Conservation (phyloP, 2,797 vertebrate genomes). For the Pogoniulus pusillus region DNA sequence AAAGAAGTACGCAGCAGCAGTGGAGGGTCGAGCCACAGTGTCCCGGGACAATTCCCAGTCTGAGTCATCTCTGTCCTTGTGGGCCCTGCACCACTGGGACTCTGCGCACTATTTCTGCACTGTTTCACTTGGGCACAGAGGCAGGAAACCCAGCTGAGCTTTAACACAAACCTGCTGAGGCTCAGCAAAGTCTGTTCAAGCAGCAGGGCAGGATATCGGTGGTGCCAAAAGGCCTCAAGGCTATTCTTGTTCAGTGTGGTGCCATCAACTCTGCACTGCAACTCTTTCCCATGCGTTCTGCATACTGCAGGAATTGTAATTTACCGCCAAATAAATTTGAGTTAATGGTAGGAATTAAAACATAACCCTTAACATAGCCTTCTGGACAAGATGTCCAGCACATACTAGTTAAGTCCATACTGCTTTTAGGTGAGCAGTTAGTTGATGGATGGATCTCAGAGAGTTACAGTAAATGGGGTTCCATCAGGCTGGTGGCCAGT, state of each 20-base stretch:
- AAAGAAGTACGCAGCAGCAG: no score
- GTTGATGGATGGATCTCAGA: not conserved
- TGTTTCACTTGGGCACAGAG: not conserved
- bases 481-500: not conserved
- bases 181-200: not conserved
- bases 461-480: not conserved
- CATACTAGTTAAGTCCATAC: not conserved
- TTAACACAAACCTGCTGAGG: not conserved
- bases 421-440: fast-evolving
- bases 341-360: no score
- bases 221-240: not conserved
- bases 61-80: not conserved
- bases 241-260: not conserved
- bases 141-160: not conserved
- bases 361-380: not conserved
- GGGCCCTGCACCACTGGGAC: not conserved
- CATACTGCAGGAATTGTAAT: no score
- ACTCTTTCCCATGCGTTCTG: no score
- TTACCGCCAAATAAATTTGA: no score
- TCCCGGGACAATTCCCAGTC: not conserved
- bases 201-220: no score
- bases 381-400: not conserved
- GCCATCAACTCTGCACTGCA: not conserved
- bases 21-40: not conserved
- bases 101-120: not conserved